These are phyloP conservation scores for Spatulosminthurus flaviceps DNA, from an alignment of 2,888 invertebrate genomes.

Conservation along the genomic window DNA sequence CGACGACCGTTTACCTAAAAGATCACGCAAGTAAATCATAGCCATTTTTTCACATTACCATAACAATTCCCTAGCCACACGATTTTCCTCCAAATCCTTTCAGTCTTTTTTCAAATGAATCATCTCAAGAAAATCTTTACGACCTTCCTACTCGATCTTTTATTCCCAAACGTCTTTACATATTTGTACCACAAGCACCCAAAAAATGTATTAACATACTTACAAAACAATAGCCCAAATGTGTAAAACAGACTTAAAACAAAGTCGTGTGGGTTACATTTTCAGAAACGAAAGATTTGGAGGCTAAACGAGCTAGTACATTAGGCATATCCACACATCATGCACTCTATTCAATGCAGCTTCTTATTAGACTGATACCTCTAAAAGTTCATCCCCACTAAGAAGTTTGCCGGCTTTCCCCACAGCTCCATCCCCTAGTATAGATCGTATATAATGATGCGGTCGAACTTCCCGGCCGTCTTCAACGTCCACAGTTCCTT, in stretches of 20 bases:
- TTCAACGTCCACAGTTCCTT: constrained; percentile 98
- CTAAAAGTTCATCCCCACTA: constrained; percentile 94
- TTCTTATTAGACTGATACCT: constrained; percentile 67
- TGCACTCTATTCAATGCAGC: background rate
- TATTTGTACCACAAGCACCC: too few relatives aligned
- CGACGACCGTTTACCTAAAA: constrained; percentile 88
- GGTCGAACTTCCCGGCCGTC: constrained; percentile 96
- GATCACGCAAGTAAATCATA: constrained; percentile 42
- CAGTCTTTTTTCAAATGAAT: background rate
- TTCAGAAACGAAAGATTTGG: too few relatives aligned
- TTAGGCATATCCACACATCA: background rate
- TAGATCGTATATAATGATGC: constrained; percentile 94
- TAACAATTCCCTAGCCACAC: constrained; percentile 35
- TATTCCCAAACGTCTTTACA: too few relatives aligned
- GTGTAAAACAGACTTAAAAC: too few relatives aligned
- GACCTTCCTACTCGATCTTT: too few relatives aligned
- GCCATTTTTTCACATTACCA: constrained; percentile 39
- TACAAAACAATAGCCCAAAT: too few relatives aligned
- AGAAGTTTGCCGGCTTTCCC: constrained; percentile 87
- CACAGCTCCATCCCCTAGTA: constrained; percentile 97
- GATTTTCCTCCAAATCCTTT: constrained; percentile 20
- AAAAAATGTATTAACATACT: too few relatives aligned
- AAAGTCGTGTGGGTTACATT: too few relatives aligned
- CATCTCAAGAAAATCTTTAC: background rate
- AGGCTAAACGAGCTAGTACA: too few relatives aligned